Evolutionary conservation across 1,140 invertebrate genomes (phyloP), one percentile per base, ranked within the genome.

Genomic region (Drosophila obscura): DNA sequence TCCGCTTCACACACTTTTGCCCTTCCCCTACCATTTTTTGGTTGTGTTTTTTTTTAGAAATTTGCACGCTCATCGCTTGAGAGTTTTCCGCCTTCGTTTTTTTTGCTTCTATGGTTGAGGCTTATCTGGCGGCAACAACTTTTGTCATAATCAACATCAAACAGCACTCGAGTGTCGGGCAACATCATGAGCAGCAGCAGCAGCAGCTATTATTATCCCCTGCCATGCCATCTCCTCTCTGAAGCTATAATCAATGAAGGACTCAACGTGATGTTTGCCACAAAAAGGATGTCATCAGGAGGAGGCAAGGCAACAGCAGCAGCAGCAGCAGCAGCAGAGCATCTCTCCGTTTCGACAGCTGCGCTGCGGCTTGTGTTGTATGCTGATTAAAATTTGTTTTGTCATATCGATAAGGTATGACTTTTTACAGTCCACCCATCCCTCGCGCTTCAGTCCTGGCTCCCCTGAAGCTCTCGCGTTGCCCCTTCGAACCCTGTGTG

Each of bases 371-470:
- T 63, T 60, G 60, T 73, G 35, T 43, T 26, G 73, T 61, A 61
- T 56, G 77, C 77, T 85, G 81, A 85, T 85, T 81, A 87, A 87
- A 85, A 85, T 87, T 85, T 87, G 82, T 81, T 85, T 85, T 74
- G 81, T 87, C 81, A 85, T 67, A 81, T 77, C 82, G 81, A 84
- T 84, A 85, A 74, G 81, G 73, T 87, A 52, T 44, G 64, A 74
- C 64, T 74, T 85, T 83, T 87, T 71, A 85, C 71, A 74, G 73
- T 62, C 71, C 46, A 31, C 48, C 44, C 43, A 19, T 5, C 51
- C 44, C 41, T 35, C 39, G 16, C 45, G 11, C 22, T 2, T 31
- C 7, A 31, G 6, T 35, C 35, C 35, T 39, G 11, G 11, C 35
- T 11, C 35, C 35, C 9, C 9, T 9, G 11, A 39, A 39, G 11